Conservation (phyloP, 1,140 invertebrate genomes). For the Babylonia areolata region DNA sequence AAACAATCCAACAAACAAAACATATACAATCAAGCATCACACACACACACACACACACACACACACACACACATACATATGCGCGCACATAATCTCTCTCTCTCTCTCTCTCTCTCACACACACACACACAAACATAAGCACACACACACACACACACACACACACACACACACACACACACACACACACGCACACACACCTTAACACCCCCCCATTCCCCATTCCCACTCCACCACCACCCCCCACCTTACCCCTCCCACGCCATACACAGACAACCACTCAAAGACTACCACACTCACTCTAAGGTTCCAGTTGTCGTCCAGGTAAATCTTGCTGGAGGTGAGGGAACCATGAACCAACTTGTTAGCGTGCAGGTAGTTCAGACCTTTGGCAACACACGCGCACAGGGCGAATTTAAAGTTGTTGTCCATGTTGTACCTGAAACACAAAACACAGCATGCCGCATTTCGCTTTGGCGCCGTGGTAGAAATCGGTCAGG, state of each 20-base stretch:
- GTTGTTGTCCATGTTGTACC: constrained; percentile 50
- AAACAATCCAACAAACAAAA: too few species aligned
- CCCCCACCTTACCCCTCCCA: too few species aligned
- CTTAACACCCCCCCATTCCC: too few species aligned
- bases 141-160: constrained; percentile 2
- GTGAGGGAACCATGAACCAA: constrained; percentile 61
- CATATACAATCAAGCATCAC: too few species aligned
- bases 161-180: not conserved
- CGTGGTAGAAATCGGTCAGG: too few species aligned
- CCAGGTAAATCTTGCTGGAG: constrained; percentile 54
- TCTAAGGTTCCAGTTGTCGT: constrained; percentile 58
- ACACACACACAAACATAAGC: constrained; percentile 18
- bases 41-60: not conserved
- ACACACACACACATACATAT: not conserved
- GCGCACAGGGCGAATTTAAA: constrained; percentile 54
- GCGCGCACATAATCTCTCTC: not conserved
- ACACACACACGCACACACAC: not conserved
- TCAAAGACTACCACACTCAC: not conserved
- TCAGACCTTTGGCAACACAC: constrained; percentile 57
- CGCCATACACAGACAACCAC: too few species aligned
- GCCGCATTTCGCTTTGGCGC: too few species aligned
- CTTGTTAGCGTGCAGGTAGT: constrained; percentile 56
- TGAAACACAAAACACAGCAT: constrained; percentile 22
- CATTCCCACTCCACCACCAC: too few species aligned
- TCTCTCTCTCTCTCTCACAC: not conserved